Evolutionary conservation across 2,888 invertebrate genomes (phyloP), one percentile per base, ranked within the genome.

Genomic region (Bellardia bayeri): DNA sequence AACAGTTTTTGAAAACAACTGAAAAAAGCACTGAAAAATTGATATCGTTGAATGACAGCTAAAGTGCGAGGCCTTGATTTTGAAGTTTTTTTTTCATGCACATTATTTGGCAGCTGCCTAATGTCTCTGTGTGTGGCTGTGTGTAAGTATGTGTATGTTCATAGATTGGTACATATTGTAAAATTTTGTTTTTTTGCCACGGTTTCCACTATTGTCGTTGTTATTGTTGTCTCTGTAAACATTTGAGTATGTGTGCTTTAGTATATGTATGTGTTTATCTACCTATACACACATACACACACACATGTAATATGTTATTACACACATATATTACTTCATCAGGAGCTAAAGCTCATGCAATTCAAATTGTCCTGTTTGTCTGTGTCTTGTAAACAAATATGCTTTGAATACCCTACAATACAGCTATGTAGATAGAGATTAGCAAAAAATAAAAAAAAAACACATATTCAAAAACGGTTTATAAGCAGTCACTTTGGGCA

Each of bases 331-430:
- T 71, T 45, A 83, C 49, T 68, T 76, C 76, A 66, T 87, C 72
- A 81, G 66, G 37, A 76, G 76, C 66, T 66, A 51, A 74, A 74
- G 76, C 68, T 78, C 76, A 72, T 71, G 79, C 87, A 84, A 83
- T 84, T 87, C 42, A 81, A 76, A 83, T 72, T 83, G 61, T 80
- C 45, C 58, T 83, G 42, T 30, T 45, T 64, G 74, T 64, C 42
- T 68, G 69, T 63, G 71, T 56, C 64, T 85, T 85, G 85, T 71
- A 76, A 80, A 71, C 74, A 71, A 74, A 69, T 16, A 82, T 40
- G 14, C 49, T 14, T 23, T 45, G 13, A 5, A 33, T 3, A 16
- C 68, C 33, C 78, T 76, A 76, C 54, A 30, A 54, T 54, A 2
- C 6, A 33, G 14, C 30, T 30, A 58, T 42, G 8, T n/a, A 69